Evolutionary conservation across 2,888 invertebrate genomes (phyloP).

Genomic region (Osmoderma eremita): DNA sequence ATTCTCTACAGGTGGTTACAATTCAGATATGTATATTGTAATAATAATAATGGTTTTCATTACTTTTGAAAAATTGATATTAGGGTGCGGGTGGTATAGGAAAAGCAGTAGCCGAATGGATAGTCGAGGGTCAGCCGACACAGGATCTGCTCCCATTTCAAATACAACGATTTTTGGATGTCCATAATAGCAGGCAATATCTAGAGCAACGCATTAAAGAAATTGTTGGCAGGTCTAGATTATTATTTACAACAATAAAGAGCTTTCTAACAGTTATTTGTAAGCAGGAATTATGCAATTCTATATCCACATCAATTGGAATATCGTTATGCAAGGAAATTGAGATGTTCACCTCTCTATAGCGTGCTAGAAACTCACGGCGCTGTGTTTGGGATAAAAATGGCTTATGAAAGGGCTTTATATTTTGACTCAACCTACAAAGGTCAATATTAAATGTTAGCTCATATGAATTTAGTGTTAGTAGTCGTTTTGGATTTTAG

Average conservation of each 20-base stretch:
- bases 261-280: slow-evolving; percentile 37
- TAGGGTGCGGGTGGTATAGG: slow-evolving; percentile 77
- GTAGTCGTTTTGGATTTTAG: slow-evolving; percentile 53
- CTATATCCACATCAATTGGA: slow-evolving; percentile 70
- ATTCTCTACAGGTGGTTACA: slow-evolving; percentile 67
- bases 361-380: slow-evolving; percentile 72
- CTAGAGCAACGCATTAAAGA: slow-evolving; percentile 73
- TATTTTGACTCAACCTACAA: slow-evolving; percentile 71
- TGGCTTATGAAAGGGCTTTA: slow-evolving; percentile 78
- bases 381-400: slow-evolving; percentile 75
- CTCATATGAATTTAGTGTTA: slow-evolving; percentile 3
- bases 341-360: slow-evolving; percentile 76
- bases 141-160: slow-evolving; percentile 72
- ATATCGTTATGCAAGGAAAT: slow-evolving; percentile 69
- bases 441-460: slow-evolving; percentile 58
- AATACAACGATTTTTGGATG: slow-evolving; percentile 72
- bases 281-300: slow-evolving; percentile 66
- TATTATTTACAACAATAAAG: slow-evolving; percentile 1
- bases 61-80: too few species aligned
- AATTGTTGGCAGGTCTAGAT: slow-evolving; percentile 68
- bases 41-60: background rate
- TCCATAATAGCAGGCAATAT: slow-evolving; percentile 73
- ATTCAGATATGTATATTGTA: background rate
- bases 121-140: slow-evolving; percentile 72
- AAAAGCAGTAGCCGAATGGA: slow-evolving; percentile 75